Percentiles rank a stretch among this genome's conserved stretches.
phyloP scores from a whole-genome alignment of 2,888 invertebrate species.

The Oxystoma pomonae region DNA sequence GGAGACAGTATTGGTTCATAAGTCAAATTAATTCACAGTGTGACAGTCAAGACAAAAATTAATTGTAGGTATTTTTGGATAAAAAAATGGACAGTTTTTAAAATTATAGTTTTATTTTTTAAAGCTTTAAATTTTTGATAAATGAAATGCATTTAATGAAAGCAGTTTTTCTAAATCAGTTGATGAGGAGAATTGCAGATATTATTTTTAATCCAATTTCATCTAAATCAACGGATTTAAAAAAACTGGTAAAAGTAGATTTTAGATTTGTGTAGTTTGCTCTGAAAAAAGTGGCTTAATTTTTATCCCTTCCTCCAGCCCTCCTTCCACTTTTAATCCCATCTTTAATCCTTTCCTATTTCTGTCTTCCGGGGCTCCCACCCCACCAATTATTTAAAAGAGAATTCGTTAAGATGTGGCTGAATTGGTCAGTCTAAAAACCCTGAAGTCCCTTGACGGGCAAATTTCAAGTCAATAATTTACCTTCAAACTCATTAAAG shows the following conservation, averaged over 20 bases:
- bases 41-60: too few relatives aligned
- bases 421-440: background rate
- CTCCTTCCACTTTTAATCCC: background rate
- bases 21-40: too few relatives aligned
- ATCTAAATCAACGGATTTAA: background rate
- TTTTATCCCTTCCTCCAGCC: conserved; percentile 7
- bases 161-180: background rate
- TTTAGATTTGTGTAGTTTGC: background rate
- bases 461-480: too few relatives aligned
- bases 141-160: background rate
- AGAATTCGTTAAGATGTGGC: conserved; percentile 18
- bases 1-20: too few relatives aligned
- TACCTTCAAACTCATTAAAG: too few relatives aligned
- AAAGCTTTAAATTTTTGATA: background rate
- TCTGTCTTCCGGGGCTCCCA: conserved; percentile 19
- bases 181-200: background rate
- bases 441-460: background rate
- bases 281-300: conserved; percentile 3
- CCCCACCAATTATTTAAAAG: conserved; percentile 21
- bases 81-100: background rate
- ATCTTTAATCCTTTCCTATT: conserved; percentile 1
- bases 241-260: background rate
- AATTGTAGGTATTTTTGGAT: too few relatives aligned
- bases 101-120: background rate
- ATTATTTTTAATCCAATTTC: background rate